Evolutionary conservation across 2,113 vertebrate genomes (phyloP), one percentile per base, ranked within the genome.

Genomic region (Burhinus oedicnemus): DNA sequence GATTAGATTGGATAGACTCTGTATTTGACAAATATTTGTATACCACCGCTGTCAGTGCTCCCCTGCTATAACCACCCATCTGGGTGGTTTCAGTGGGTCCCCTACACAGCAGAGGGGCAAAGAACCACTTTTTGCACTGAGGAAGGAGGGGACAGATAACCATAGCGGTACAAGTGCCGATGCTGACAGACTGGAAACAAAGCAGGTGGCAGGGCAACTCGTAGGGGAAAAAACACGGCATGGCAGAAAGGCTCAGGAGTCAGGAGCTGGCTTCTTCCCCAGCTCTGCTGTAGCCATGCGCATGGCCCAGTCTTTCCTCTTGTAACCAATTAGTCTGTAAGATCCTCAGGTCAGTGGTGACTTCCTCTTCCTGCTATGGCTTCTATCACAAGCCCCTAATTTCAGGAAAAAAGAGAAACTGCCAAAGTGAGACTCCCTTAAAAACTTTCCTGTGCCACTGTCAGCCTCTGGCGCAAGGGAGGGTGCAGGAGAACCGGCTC

Each of bases 11-110:
- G 55, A 88, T 22, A 69, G 89, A 30, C 62, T 66, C 62, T 70
- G 80, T 11, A 5, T 70, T 64, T 90, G 96, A 93, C 91, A 96
- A 66, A 83, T 55, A 54, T 34, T 76, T 88, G 87, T 91, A 47
- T 58, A 15, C 61, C 22, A 25, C 66, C 75, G 6, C 70, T 82
- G 52, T 23, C 61, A 42, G 57, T 21, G 75, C 45, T 87, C 36
- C 74, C 54, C 72, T 93, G 49, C 69, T 76, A 7, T 11, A 19
- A 34, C 9, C 45, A 66, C 34, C 26, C 83, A 66, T 30, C 20
- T 70, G 34, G 15, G 22, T 80, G 72, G 32, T 57, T 29, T 27
- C 54, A 9, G 45, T 8, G 83, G 40, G 57, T 80, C 49, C 64
- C 25, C 42, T 47, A 13, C 34, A 44, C 9, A 34, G 58, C 10